Evolutionary conservation across 2,888 invertebrate genomes (phyloP).

Genomic region (Hypercompe scribonia): DNA sequence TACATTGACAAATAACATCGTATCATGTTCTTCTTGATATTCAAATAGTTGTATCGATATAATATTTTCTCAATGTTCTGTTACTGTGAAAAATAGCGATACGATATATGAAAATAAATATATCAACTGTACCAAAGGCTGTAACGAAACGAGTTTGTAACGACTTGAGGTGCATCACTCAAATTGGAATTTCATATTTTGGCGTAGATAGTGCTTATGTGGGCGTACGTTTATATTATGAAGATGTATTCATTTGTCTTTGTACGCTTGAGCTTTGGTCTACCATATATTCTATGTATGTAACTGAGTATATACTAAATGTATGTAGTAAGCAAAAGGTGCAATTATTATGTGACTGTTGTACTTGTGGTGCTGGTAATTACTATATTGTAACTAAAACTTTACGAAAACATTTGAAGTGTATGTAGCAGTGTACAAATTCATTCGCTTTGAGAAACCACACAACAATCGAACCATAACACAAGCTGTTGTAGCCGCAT

Average conservation of each 20-base stretch:
- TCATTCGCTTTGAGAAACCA: slow-evolving; percentile 13
- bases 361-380: no score
- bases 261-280: slow-evolving; percentile 19
- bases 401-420: no score
- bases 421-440: no score
- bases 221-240: slow-evolving; percentile 24
- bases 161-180: slow-evolving; percentile 69
- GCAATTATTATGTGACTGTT: background rate
- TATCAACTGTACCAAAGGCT: slow-evolving; percentile 49
- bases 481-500: slow-evolving; percentile 49
- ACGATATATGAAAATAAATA: slow-evolving; percentile 50
- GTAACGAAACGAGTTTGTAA: slow-evolving; percentile 73
- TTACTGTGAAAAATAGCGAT: slow-evolving; percentile 19
- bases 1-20: slow-evolving; percentile 14
- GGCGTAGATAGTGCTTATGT: slow-evolving; percentile 56
- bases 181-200: slow-evolving; percentile 69
- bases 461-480: slow-evolving; percentile 51
- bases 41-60: slow-evolving; percentile 26
- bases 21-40: slow-evolving; percentile 17
- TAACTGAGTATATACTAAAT: background rate
- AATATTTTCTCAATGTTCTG: slow-evolving; percentile 30
- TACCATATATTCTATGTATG: background rate
- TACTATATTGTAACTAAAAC: background rate
- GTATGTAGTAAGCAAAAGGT: background rate
- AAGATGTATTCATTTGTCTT: slow-evolving; percentile 32